phyloP scores from a whole-genome alignment of 30 jellyfish, hydroid and myxozoan species.

The Pelagia noctiluca region DNA sequence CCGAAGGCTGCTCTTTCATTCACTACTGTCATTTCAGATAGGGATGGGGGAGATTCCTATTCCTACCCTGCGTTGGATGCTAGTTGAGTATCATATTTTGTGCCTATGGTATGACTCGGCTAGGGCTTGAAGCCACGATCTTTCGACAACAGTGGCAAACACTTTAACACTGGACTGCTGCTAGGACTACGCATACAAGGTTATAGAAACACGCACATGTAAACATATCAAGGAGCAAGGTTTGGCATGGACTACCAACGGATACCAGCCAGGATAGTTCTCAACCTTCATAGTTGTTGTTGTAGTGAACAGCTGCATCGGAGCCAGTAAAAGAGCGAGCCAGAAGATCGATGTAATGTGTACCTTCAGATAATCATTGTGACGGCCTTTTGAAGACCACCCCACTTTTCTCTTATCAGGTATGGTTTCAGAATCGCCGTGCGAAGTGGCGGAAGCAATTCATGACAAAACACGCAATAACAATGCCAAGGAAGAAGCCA shows the following conservation, averaged over 20 bases:
- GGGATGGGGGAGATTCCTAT: too few species aligned
- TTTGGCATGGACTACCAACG: background rate
- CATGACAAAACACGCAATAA: constrained; percentile 4
- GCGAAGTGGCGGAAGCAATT: constrained; percentile 89
- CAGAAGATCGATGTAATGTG: background rate
- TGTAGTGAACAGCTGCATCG: background rate
- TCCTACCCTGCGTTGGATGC: too few species aligned
- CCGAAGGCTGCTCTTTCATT: too few species aligned
- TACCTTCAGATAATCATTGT: background rate
- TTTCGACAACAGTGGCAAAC: too few species aligned
- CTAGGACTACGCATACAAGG: too few species aligned
- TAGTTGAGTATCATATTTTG: too few species aligned
- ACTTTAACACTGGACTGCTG: too few species aligned
- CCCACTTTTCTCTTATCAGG: constrained; percentile 38
- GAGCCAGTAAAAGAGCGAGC: background rate
- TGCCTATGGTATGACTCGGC: too few species aligned
- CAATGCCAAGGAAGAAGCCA: background rate
- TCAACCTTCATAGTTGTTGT: background rate
- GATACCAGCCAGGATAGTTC: background rate
- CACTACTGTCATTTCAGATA: too few species aligned
- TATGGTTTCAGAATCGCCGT: constrained; percentile 91
- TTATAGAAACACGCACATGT: too few species aligned
- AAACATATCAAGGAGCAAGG: background rate
- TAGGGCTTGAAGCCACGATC: too few species aligned
- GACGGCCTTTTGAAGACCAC: background rate